phyloP scores from a whole-genome alignment of 2,797 vertebrate genomes.

The Taenioides sp. region DNA sequence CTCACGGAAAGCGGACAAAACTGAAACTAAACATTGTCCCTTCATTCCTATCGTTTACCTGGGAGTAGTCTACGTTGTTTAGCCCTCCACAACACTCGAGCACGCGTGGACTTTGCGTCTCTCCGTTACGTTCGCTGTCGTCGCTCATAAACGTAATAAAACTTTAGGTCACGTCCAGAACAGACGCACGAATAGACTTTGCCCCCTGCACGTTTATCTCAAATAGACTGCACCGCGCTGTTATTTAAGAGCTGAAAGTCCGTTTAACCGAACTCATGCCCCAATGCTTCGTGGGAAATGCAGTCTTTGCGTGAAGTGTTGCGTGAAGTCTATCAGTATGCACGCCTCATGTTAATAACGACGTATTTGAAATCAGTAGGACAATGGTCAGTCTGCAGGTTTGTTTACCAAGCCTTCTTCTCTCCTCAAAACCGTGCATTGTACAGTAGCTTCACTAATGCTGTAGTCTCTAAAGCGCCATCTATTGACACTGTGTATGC shows the following conservation, averaged over 20 bases:
- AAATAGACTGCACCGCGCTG: not conserved
- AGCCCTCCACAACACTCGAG: slow-evolving; percentile 78
- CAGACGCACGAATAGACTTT: not conserved
- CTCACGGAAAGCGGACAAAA: not conserved
- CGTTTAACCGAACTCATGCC: slow-evolving; percentile 18
- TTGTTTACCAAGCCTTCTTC: not conserved
- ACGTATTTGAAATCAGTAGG: not conserved
- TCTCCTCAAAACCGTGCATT: not conserved
- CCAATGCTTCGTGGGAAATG: slow-evolving; percentile 59
- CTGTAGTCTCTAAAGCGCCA: not conserved
- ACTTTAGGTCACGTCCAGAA: not conserved
- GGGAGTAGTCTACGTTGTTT: slow-evolving; percentile 74
- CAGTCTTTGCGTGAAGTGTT: slow-evolving; percentile 3
- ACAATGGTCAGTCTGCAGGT: not conserved
- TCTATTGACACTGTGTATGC: slow-evolving; percentile 1
- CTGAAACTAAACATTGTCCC: not conserved
- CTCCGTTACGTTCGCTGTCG: not conserved
- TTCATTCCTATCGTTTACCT: slow-evolving; percentile 60
- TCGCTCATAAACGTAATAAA: slow-evolving; percentile 31
- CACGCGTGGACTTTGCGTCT: not conserved
- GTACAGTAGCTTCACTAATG: too few species aligned
- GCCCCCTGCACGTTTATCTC: not conserved
- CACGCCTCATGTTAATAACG: not conserved
- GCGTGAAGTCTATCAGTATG: not conserved
- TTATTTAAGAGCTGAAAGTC: slow-evolving; percentile 1